A percentile compares a stretch with the other conserved stretches of the same genome.
These are phyloP conservation scores for Perccottus glenii DNA, from an alignment of 2,113 vertebrate genomes.

Conservation along the genomic window DNA sequence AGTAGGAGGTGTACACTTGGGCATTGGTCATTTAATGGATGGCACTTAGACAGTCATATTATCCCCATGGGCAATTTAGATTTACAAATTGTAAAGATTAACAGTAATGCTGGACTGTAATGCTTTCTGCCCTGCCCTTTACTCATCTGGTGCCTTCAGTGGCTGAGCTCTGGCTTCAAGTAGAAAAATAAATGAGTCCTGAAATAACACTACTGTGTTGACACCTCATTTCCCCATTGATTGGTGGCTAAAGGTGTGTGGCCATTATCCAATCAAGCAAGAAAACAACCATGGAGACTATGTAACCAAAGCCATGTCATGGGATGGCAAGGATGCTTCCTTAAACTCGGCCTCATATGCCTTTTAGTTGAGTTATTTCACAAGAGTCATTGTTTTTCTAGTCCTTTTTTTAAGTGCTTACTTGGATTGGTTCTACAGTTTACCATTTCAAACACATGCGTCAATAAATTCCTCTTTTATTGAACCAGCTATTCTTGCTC, in stretches of 20 bases:
- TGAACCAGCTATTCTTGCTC: conserved; percentile 74
- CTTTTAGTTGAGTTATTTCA: background rate
- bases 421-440: conserved; percentile 27
- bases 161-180: conserved; percentile 61
- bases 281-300: conserved; percentile 69
- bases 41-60: too few relatives aligned
- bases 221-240: conserved; percentile 84
- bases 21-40: too few relatives aligned
- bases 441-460: conserved; percentile 56
- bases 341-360: background rate
- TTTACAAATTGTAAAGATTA: too few relatives aligned
- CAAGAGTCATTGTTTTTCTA: background rate
- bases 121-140: conserved; percentile 1
- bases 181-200: conserved; percentile 79
- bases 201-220: conserved; percentile 81
- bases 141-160: conserved; percentile 65
- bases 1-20: background rate
- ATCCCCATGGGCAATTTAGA: too few relatives aligned
- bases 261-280: conserved; percentile 80
- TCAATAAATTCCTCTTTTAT: conserved; percentile 77
- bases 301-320: conserved; percentile 58
- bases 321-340: conserved; percentile 18
- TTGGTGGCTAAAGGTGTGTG: conserved; percentile 80
- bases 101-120: background rate
- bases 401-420: background rate